Conservation (phyloP, 37 sponge, comb jelly and placozoan species). For the Theonella swinhoei region DNA sequence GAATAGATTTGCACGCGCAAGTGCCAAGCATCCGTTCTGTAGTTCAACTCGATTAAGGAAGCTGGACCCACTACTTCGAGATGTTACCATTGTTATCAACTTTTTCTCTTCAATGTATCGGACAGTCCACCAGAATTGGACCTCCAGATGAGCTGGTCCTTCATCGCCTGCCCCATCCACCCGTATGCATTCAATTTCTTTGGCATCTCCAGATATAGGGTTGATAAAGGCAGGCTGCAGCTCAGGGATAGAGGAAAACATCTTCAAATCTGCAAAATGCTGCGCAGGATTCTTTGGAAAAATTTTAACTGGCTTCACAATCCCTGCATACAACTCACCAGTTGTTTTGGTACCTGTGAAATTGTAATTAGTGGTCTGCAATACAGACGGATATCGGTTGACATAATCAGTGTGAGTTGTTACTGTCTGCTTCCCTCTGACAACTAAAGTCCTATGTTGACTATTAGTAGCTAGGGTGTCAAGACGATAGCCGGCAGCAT, state of each 20-base stretch:
- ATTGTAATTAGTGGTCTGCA: conserved; percentile 61
- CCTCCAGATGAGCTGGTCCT: conserved; percentile 24
- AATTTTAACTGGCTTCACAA: conserved; percentile 28
- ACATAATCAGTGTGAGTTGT: conserved; percentile 60
- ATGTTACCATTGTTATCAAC: conserved; percentile 13
- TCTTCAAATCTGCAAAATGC: conserved; percentile 20
- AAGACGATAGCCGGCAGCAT: conserved; percentile 56
- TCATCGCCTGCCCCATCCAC: conserved; percentile 45
- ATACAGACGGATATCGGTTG: conserved; percentile 28
- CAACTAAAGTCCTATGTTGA: conserved; percentile 35
- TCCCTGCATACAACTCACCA: conserved; percentile 36
- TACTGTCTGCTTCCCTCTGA: conserved; percentile 14
- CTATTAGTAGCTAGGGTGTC: conserved; percentile 47
- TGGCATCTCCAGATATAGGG: not conserved
- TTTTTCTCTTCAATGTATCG: not conserved
- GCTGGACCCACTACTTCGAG: conserved; percentile 35
- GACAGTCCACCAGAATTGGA: conserved; percentile 26
- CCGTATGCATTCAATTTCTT: conserved; percentile 25
- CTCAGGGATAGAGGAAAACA: not conserved
- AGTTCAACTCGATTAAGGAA: conserved; percentile 42
- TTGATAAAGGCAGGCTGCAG: conserved; percentile 7
- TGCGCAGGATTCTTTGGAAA: conserved; percentile 16
- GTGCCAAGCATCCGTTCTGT: conserved; percentile 34
- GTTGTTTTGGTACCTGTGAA: conserved; percentile 50
- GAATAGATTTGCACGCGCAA: conserved; percentile 30